Base-by-base conservation (phyloP, 2,888 invertebrate genomes). In the Agrochola lychnidis region DNA sequence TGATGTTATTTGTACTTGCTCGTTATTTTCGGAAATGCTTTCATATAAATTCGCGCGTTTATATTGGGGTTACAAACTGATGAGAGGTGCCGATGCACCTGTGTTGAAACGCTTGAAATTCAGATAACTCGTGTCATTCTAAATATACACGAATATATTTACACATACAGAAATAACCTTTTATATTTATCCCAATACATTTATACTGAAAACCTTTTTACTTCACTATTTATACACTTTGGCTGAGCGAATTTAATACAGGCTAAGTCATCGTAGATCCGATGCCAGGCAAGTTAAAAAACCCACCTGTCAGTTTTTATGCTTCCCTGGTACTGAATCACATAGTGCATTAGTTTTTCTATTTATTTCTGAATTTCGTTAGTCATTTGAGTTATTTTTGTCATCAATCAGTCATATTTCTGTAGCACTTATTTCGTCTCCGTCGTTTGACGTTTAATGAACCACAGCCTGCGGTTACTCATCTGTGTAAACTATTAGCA, bases 111-210 rank as follows among this genome's bases (percentile, higher is more conserved):
- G 82, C 78, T 88, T 81, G 77, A 71, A 77, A 76, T 80, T 78
- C 80, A 79, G 75, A 86, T 88, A 86, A 86, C 87, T 86, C 88
- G 80, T 87, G 84, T 81, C 88, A 84, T 77, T 88, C 88, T 87
- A 87, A 86, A 88, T 88, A 79, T 88, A 87, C 40, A 48, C 10
- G 76, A 76, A 86, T 87, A 87, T 86, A 88, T 83, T 88, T 83
- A 86, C 71, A 71, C 69, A 40, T 78, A 73, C 87, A 66, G 73
- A 81, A 88, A 88, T 88, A 87, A 63, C 62, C 40, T 59, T 76
- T 86, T 86, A 86, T 74, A 88, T 81, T 79, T 88, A 83, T 76
- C 83, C 77, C 79, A 73, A 78, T 78, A 83, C 79, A 86, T 86
- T 85, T 82, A 72, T 73, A 76, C 64, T 63, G 73, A 82, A 78